phyloP scores from a whole-genome alignment of 1,140 invertebrate species.

The Xylocopa sonorina region DNA sequence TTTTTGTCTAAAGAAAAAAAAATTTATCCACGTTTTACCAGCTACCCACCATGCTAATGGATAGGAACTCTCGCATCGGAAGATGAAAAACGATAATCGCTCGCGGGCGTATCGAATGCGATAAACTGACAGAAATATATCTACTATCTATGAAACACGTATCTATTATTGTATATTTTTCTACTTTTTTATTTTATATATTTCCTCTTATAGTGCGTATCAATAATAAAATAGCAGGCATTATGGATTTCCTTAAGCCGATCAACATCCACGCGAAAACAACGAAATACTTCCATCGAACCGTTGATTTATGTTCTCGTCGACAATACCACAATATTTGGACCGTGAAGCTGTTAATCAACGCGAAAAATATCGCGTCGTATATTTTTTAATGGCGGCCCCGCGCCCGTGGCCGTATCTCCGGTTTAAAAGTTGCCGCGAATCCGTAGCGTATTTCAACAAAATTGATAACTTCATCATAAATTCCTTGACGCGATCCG shows the following conservation, averaged over 20 bases:
- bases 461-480: not conserved
- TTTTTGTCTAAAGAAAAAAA: not conserved
- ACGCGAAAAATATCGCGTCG: not conserved
- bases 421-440: not conserved
- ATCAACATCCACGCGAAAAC: too few relatives aligned
- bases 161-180: too few relatives aligned
- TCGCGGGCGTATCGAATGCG: too few relatives aligned
- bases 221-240: too few relatives aligned
- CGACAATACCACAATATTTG: not conserved
- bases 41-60: not conserved
- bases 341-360: not conserved
- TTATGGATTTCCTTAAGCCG: too few relatives aligned
- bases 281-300: not conserved
- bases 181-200: too few relatives aligned
- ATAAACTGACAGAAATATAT: too few relatives aligned
- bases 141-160: too few relatives aligned
- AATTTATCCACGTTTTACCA: not conserved
- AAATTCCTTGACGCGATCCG: not conserved
- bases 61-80: not conserved
- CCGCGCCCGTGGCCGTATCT: too few relatives aligned
- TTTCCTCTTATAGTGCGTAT: too few relatives aligned
- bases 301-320: not conserved
- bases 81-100: not conserved
- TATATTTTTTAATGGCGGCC: not conserved
- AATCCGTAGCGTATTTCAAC: not conserved